A percentile compares a stretch with the other conserved stretches of the same genome.
These are phyloP conservation scores for Drosophila borborema DNA, from an alignment of 2,888 invertebrate genomes.

Conservation along the genomic window DNA sequence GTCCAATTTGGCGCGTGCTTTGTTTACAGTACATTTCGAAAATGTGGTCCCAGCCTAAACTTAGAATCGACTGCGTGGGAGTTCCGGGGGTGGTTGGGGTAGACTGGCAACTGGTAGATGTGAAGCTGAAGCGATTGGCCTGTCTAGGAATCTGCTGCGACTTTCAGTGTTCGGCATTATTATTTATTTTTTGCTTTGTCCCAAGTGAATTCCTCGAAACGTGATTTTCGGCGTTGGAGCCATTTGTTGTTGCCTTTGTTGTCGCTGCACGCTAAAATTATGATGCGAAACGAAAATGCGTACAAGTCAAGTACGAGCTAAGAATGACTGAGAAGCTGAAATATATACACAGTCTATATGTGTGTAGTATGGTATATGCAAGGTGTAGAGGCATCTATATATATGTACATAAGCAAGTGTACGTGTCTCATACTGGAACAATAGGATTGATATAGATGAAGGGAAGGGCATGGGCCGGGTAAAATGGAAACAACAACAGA, in stretches of 20 bases:
- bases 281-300: constrained; percentile 78
- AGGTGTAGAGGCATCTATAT: neutral
- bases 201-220: constrained; percentile 54
- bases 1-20: constrained; percentile 45
- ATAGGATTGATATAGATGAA: constrained; percentile 5
- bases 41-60: constrained; percentile 27
- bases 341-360: neutral
- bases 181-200: constrained; percentile 25
- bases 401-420: constrained; percentile 13
- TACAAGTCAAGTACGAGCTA: constrained; percentile 60
- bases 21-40: constrained; percentile 61
- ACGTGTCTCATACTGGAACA: constrained; percentile 31
- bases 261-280: constrained; percentile 68
- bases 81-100: constrained; percentile 54
- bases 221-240: constrained; percentile 67
- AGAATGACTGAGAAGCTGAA: constrained; percentile 62
- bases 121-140: constrained; percentile 28
- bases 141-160: constrained; percentile 54
- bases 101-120: constrained; percentile 11
- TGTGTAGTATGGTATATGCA: neutral
- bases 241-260: constrained; percentile 34
- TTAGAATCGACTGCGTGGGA: constrained; percentile 45
- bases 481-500: constrained; percentile 28
- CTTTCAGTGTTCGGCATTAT: constrained; percentile 34
- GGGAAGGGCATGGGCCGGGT: constrained; percentile 12